Conservation (phyloP, 2,113 vertebrate genomes). For the Thalassoma bifasciatum region DNA sequence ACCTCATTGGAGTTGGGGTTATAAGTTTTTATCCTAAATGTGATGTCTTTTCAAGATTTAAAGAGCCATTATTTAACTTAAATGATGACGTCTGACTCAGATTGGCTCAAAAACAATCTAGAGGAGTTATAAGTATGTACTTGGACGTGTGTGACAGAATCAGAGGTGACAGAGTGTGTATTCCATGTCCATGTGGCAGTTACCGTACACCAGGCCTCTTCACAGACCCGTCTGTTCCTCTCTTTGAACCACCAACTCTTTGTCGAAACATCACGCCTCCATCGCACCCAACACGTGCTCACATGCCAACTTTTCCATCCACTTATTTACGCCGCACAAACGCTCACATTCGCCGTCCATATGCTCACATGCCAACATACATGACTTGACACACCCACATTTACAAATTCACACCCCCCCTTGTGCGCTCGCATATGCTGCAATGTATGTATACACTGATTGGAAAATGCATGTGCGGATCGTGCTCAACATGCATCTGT, state of each 20-base stretch:
- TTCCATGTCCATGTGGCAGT: background rate
- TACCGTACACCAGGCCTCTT: conserved; percentile 5
- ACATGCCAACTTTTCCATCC: conserved; percentile 1
- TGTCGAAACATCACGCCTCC: background rate
- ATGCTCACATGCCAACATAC: background rate
- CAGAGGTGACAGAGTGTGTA: background rate
- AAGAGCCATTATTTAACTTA: too few species aligned
- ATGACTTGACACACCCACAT: conserved; percentile 1
- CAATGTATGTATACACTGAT: conserved; percentile 6
- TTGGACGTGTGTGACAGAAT: background rate
- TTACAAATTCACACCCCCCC: background rate
- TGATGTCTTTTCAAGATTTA: too few species aligned
- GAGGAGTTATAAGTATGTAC: background rate
- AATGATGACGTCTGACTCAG: background rate
- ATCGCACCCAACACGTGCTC: conserved; percentile 25
- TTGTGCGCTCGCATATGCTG: background rate
- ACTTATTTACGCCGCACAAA: background rate
- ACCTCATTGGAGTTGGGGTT: too few species aligned
- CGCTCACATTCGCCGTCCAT: background rate
- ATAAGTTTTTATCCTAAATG: too few species aligned
- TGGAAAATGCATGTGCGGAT: conserved; percentile 6
- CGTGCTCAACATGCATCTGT: conserved; percentile 21
- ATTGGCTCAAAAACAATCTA: background rate
- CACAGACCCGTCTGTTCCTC: conserved; percentile 8
- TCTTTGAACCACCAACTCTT: conserved; percentile 21